Conservation (phyloP, 2,888 invertebrate species). For the Eucera pruinosa region DNA sequence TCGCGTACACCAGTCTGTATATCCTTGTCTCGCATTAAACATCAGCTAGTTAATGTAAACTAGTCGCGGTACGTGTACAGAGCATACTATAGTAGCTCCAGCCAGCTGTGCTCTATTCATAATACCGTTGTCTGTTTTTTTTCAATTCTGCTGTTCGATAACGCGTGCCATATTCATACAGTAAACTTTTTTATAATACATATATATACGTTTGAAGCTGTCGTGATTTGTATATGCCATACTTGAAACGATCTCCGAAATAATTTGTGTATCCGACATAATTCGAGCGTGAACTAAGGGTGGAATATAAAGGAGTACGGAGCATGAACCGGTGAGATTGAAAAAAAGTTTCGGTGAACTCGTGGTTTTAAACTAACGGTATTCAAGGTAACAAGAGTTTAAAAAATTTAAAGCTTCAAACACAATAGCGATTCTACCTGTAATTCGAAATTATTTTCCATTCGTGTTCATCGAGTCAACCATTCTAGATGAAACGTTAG, state of each 20-base stretch:
- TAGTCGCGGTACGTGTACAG: conserved; percentile 33
- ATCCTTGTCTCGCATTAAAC: conserved; percentile 45
- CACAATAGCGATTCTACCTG: too few relatives aligned
- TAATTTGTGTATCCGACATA: neutral
- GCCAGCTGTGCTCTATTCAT: conserved; percentile 28
- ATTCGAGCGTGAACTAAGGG: neutral
- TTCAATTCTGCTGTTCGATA: conserved; percentile 8
- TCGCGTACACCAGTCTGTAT: conserved; percentile 34
- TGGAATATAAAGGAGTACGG: neutral
- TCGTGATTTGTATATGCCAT: neutral
- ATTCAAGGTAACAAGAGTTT: too few relatives aligned
- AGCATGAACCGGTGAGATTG: neutral
- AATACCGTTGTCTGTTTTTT: neutral
- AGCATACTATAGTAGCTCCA: conserved; percentile 1
- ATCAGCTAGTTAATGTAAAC: conserved; percentile 57
- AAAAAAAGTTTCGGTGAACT: too few relatives aligned
- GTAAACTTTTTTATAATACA: neutral
- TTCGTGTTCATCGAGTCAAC: too few relatives aligned
- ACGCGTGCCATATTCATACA: neutral
- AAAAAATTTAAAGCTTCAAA: too few relatives aligned
- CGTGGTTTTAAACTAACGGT: too few relatives aligned
- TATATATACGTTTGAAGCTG: neutral
- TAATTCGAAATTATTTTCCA: too few relatives aligned
- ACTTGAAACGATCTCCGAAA: neutral
- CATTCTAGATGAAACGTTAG: too few relatives aligned